Base-by-base conservation (phyloP, 2,797 vertebrate genomes). In the Denticeps clupeoides region DNA sequence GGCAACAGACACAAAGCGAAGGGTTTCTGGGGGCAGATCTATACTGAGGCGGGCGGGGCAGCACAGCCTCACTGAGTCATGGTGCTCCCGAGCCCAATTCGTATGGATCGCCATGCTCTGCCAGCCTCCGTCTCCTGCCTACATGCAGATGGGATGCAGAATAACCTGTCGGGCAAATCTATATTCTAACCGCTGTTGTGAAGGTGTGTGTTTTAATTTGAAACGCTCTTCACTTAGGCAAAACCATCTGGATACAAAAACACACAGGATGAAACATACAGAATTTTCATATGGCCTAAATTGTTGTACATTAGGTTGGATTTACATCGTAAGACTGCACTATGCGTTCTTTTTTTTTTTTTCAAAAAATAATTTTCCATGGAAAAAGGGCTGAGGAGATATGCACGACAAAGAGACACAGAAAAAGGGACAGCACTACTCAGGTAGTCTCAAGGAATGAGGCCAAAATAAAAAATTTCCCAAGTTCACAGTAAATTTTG, bases 51-150 rank as follows among this genome's bases (percentile, higher is more conserved):
- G 43, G 51, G 53, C 50, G 26, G 29, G 41, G 55, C 32, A 37
- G 44, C 58, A 54, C 62, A 69, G 60, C 37, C 51, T 40, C 55
- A 40, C 53, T 9, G 41, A 61, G 64, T 70, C 63, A 60, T 49
- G 15, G 21, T 10, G 57, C 52, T 50, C 60, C 52, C 62, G 55
- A 41, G 7, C 19, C 56, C 35, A 32, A 63, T 72, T 66, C 64
- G 70, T 65, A 72, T 69, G 64, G 63, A 65, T 60, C 53, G 55
- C 53, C 54, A 60, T 38, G 19, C 27, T 54, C 54, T 60, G 53
- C 19, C 44, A 59, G 33, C 47, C 52, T 59, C 69, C 61, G 68
- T 66, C 46, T 41, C 48, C 51, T 47, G 51, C 56, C 42, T 53
- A 55, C 45, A 29, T 68, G 55, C 57, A 57, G 52, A 69, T 19